phyloP scores from a whole-genome alignment of 2,113 vertebrate species.

The Cryptomyrus ogoouensis region DNA sequence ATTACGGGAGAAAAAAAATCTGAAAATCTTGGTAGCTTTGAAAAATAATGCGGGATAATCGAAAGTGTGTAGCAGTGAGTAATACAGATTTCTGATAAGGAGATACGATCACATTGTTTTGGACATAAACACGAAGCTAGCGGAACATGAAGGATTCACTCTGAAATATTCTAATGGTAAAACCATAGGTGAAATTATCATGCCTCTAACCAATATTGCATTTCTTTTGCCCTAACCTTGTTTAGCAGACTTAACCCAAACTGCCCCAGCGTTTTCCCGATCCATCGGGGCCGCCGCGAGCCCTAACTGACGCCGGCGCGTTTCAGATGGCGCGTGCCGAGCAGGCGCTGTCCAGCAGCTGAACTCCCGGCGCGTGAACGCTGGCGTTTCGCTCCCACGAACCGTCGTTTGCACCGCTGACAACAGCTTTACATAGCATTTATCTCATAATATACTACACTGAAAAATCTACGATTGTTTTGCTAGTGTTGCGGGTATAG shows the following conservation, averaged over 20 bases:
- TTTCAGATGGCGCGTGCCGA: not conserved
- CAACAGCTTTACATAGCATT: not conserved
- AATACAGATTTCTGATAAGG: not conserved
- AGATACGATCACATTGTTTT: not conserved
- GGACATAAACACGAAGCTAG: not conserved
- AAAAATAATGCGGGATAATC: not conserved
- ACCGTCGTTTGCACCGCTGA: not conserved
- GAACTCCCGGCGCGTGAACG: not conserved
- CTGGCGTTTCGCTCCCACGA: not conserved
- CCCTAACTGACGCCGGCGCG: not conserved
- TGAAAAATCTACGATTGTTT: not conserved
- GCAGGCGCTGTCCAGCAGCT: slow-evolving; percentile 13
- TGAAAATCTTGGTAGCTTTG: not conserved
- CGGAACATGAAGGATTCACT: not conserved
- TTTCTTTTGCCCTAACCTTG: not conserved
- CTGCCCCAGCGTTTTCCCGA: not conserved
- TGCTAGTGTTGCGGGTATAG: not conserved
- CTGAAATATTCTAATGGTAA: not conserved
- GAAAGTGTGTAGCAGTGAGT: not conserved
- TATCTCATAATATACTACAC: not conserved
- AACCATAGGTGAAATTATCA: not conserved
- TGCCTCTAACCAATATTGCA: not conserved
- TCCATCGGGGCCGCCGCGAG: not conserved
- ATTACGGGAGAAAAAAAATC: not conserved
- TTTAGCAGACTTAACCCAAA: not conserved